Base-by-base conservation (phyloP, 2,113 vertebrate species). In the Grus americana region DNA sequence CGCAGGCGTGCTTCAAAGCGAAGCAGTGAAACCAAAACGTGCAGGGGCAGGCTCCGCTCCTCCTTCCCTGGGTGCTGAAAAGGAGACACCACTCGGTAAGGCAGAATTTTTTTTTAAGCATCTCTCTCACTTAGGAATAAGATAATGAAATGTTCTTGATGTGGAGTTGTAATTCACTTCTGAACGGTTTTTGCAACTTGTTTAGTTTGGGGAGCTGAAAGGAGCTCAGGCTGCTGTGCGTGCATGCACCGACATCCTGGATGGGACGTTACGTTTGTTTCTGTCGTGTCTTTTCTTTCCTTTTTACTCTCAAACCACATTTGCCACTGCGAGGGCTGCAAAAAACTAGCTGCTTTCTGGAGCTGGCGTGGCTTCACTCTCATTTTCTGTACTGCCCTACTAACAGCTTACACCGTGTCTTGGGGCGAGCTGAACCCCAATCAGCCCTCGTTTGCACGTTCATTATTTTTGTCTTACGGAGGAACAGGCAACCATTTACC, bases 161-260 rank as follows among this genome's bases (percentile, higher is more conserved):
- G 49, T 12, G 62, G 54, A 67, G 61, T 23, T 79, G 52, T 11
- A 59, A 42, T 36, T 87, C 11, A 5, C n/a, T 54, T 79, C 13
- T 18, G 1, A 57, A 24, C 20, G 19, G 40, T 50, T 87, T 49
- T 23, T 79, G 71, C 12, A 36, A 1, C 44, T 52, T 23, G 11
- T 65, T 81, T 59, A 49, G n/a, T 21, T 14, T 47, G 74, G 10
- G 70, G 29, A 87, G 34, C 58, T 74, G 66, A 34, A 52, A 5
- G 0, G 6, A 63, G 24, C 70, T 67, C 6, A 4, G 78, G 61
- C 29, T 49, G 26, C 42, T n/a, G 20, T 1, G 16, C 11, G 30
- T 21, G 21, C 4, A 2, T 10, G 18, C 24, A 6, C 21, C 0
- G 0, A 2, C 4, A 6, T 71, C 55, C 68, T 40, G 8, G 24